These are phyloP conservation scores for Rhagoletis zephyria DNA, from an alignment of 1,140 invertebrate species.

Conservation along the genomic window DNA sequence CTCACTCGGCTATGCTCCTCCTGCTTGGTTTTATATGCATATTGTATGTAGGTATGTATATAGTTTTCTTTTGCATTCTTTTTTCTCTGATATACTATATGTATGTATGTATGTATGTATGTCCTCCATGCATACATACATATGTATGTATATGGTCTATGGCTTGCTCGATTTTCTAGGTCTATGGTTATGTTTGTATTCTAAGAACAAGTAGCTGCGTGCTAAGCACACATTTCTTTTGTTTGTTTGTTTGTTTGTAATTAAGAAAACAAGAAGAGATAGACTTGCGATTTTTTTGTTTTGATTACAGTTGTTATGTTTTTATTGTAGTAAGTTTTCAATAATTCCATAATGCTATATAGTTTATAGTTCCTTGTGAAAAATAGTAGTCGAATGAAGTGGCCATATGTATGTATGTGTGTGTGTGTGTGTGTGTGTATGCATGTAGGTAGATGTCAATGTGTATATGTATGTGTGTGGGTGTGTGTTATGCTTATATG, in stretches of 20 bases:
- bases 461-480: background rate
- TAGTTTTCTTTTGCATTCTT: background rate
- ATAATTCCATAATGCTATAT: slow-evolving; percentile 48
- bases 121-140: background rate
- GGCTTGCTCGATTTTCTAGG: no score
- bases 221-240: background rate
- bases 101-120: background rate
- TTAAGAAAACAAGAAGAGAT: slow-evolving; percentile 46
- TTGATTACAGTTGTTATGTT: slow-evolving; percentile 51
- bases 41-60: no score
- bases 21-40: background rate
- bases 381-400: background rate
- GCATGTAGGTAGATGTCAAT: background rate
- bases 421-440: slow-evolving; percentile 16
- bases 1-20: no score
- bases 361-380: background rate
- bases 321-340: slow-evolving; percentile 46
- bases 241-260: no score
- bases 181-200: slow-evolving; percentile 36
- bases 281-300: slow-evolving; percentile 20
- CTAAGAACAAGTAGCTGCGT: background rate
- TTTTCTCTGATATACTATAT: background rate
- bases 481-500: no score
- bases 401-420: no score
- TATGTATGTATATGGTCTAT: background rate